Evolutionary conservation across 2,888 invertebrate genomes (phyloP), one percentile per base, ranked within the genome.

Genomic region (Coenonympha arcania): DNA sequence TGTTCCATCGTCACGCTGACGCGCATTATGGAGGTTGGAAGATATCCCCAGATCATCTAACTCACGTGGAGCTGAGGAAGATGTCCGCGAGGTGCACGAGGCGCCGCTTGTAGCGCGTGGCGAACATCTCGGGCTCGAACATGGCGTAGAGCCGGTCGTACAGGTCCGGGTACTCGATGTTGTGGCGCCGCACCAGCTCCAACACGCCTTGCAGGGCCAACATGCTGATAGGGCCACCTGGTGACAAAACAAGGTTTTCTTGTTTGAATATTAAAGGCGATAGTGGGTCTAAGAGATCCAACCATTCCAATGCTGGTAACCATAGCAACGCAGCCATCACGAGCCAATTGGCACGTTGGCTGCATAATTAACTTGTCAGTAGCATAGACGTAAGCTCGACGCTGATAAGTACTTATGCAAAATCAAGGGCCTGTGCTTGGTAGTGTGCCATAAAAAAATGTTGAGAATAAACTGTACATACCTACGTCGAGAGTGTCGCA

Each of bases 111-210:
- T 95, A 96, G 65, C 95, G 93, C 8, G 94, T 95, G 66, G 94
- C 93, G 76, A 98, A 95, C 65, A 98, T 92, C 65, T 93, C 93
- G 0, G 96, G 94, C 67, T 95, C 93, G 68, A 97, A 93, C 91
- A 99, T 92, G 15, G 93, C 93, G 84, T 99, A 99, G n/a, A 99
- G 88, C 66, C 98, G 96, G 62, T 91, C 91, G 81, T 95, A 99
- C 73, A 99, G 95, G 72, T 96, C 93, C 0, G 98, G 98, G 82
- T 97, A 98, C 66, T 97, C 94, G 82, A 99, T 90, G 85, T 98
- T 98, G 81, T 96, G 93, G 54, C 92, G 91, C 58, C 94, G 92
- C 52, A 98, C 95, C 57, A 99, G 88, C 43, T 93, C 91, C 71
- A 96, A 93, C 46, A 98, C 91, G 15, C 98, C 97, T 73, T 97